A percentile compares a stretch with the other conserved stretches of the same genome.
Evolutionary conservation across 2,888 invertebrate genomes (phyloP).

Genomic region (Bursaphelenchus okinawaensis): DNA sequence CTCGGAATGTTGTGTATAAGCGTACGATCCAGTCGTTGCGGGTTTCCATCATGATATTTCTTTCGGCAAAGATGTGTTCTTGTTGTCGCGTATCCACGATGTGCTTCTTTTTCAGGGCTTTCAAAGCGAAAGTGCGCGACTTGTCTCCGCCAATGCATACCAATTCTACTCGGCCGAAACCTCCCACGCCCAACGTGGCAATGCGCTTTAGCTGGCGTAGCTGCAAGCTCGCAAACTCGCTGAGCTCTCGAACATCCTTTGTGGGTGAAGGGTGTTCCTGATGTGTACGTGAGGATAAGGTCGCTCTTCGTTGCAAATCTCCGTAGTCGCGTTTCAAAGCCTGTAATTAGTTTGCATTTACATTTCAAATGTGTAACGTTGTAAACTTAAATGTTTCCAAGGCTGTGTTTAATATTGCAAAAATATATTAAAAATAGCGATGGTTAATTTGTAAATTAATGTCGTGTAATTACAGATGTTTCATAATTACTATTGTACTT

Average conservation of each 20-base stretch:
- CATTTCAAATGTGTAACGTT: no score
- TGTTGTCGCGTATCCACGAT: slow-evolving; percentile 82
- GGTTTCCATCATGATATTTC: slow-evolving; percentile 74
- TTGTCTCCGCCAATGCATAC: slow-evolving; percentile 60
- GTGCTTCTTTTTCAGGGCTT: slow-evolving; percentile 81
- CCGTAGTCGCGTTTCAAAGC: slow-evolving; percentile 73
- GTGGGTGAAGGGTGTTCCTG: slow-evolving; percentile 21
- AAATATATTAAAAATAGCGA: no score
- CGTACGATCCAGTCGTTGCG: slow-evolving; percentile 73
- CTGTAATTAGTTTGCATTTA: no score
- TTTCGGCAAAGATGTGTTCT: slow-evolving; percentile 81
- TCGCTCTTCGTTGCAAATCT: slow-evolving; percentile 60
- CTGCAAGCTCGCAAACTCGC: slow-evolving; percentile 67
- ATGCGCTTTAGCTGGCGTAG: slow-evolving; percentile 75
- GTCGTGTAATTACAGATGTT: no score
- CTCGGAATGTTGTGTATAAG: slow-evolving; percentile 84
- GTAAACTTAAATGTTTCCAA: no score
- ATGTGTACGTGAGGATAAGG: slow-evolving; percentile 29
- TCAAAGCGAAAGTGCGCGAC: slow-evolving; percentile 71
- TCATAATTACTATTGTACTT: no score
- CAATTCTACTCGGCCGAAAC: slow-evolving; percentile 76
- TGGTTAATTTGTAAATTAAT: no score
- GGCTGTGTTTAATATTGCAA: no score
- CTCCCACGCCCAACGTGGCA: slow-evolving; percentile 83
- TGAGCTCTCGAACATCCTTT: slow-evolving; percentile 35